These are phyloP conservation scores for Tychaedon coryphoeus DNA, from an alignment of 2,113 vertebrate genomes.

Conservation along the genomic window DNA sequence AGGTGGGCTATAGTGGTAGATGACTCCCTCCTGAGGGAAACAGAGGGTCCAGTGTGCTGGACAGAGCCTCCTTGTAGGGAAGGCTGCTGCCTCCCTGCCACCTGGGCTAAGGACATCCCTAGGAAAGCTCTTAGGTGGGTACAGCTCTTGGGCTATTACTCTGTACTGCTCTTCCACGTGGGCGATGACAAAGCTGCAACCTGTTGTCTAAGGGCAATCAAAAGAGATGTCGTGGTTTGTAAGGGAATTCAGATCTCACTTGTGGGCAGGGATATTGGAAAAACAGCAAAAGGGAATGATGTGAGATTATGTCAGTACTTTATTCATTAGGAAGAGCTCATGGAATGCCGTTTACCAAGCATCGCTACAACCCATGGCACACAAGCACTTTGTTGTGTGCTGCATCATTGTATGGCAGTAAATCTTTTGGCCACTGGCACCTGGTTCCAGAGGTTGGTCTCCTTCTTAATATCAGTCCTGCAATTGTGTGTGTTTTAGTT, in stretches of 20 bases:
- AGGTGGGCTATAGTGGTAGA: not conserved
- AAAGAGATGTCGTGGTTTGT: not conserved
- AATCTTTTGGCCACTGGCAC: not conserved
- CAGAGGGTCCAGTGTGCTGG: not conserved
- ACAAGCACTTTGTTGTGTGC: not conserved
- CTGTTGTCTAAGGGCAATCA: no score
- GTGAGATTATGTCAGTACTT: not conserved
- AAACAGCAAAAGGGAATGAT: not conserved
- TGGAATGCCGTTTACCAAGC: not conserved
- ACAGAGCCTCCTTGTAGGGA: not conserved
- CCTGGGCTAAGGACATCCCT: not conserved
- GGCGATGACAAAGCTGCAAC: rapidly evolving
- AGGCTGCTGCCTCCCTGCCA: not conserved
- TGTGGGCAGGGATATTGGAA: not conserved
- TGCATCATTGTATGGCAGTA: not conserved
- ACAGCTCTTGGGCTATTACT: rapidly evolving
- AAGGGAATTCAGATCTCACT: not conserved
- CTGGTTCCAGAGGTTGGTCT: not conserved
- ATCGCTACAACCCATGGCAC: not conserved
- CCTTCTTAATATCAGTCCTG: not conserved
- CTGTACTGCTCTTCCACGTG: not conserved
- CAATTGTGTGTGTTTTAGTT: not conserved
- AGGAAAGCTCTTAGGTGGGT: not conserved
- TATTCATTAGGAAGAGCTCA: not conserved
- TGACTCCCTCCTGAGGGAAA: not conserved